Conservation (phyloP, 1,140 invertebrate genomes). For the Saccostrea glomerata region DNA sequence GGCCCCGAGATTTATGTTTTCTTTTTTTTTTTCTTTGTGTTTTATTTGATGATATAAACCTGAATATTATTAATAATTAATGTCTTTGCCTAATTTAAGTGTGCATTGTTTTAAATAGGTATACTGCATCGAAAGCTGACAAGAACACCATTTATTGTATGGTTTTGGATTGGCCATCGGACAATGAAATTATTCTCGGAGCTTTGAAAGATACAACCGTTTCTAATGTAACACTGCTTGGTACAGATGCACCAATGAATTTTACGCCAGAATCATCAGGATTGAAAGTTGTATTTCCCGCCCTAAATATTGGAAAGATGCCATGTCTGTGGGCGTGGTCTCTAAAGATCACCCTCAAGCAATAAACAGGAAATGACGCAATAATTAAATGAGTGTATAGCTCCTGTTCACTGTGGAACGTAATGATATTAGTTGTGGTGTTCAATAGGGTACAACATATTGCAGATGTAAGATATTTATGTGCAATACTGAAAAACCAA, state of each 20-base stretch:
- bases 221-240: not conserved
- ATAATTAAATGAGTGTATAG: too few relatives aligned
- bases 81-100: too few relatives aligned
- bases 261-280: not conserved
- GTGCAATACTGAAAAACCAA: too few relatives aligned
- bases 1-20: too few relatives aligned
- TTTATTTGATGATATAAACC: too few relatives aligned
- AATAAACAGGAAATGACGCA: not conserved
- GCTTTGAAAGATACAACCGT: not conserved
- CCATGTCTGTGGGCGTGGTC: constrained; percentile 1
- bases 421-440: too few relatives aligned
- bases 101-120: not conserved
- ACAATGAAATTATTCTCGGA: not conserved
- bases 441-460: too few relatives aligned
- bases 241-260: not conserved
- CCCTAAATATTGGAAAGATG: not conserved
- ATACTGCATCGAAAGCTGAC: not conserved
- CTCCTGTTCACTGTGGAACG: too few relatives aligned
- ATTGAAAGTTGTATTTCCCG: not conserved
- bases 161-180: too few relatives aligned
- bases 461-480: too few relatives aligned
- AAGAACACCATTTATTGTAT: not conserved
- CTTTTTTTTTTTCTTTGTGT: too few relatives aligned
- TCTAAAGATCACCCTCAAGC: not conserved
- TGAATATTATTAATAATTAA: too few relatives aligned